A percentile compares a stretch with the other conserved stretches of the same genome.
Conservation (phyloP, 37 sponge, comb jelly and placozoan species). For the Ephydatia muelleri region DNA sequence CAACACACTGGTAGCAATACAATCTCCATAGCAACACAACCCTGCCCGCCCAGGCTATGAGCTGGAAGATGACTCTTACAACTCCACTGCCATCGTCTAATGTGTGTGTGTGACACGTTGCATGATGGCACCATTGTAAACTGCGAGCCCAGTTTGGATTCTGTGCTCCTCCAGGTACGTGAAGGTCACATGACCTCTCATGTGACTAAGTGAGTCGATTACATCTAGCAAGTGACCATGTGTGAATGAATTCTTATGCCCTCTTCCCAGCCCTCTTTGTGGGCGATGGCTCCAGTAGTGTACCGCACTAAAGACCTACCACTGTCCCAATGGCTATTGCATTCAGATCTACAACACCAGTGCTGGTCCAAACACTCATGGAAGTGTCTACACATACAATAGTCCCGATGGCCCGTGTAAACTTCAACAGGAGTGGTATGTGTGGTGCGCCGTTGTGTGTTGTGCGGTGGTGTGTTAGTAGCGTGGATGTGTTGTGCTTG, state of each 20-base stretch:
- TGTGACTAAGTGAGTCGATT: no score
- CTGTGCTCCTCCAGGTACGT: neutral
- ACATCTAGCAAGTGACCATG: neutral
- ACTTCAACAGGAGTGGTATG: neutral
- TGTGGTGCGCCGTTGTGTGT: neutral
- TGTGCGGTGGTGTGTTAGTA: no score
- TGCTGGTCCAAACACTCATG: neutral
- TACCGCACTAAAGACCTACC: neutral
- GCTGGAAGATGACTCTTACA: neutral
- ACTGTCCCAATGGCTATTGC: neutral
- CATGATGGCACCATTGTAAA: neutral
- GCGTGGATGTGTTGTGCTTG: no score
- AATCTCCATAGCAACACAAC: neutral
- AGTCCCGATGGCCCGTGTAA: neutral
- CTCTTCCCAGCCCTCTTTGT: neutral
- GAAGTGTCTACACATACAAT: neutral
- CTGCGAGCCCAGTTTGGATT: neutral
- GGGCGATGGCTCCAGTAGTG: neutral
- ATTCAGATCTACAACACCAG: neutral
- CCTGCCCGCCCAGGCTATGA: constrained; percentile 9
- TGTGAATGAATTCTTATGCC: neutral
- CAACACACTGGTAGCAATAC: neutral
- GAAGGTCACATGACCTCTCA: neutral
- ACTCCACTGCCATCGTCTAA: neutral
- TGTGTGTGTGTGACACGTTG: neutral